Conservation (phyloP, 2,888 invertebrate species). For the Ochropacha duplaris region DNA sequence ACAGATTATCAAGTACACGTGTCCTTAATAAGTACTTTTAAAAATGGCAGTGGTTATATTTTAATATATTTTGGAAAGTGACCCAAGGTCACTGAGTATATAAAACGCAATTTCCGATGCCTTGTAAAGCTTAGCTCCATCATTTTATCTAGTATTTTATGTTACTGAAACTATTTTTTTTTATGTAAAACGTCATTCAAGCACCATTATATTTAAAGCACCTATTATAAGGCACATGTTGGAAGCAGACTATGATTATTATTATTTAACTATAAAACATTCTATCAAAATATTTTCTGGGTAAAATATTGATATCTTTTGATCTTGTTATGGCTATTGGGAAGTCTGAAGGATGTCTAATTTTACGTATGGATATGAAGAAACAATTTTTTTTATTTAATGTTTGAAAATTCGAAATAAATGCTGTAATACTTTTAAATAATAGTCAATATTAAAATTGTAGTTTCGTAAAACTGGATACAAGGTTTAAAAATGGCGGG, state of each 20-base stretch:
- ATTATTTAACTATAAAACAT: background rate
- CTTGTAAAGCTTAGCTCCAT: too few species aligned
- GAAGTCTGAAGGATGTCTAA: background rate
- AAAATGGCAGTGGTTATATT: background rate
- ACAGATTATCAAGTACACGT: background rate
- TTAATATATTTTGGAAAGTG: background rate
- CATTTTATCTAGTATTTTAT: too few species aligned
- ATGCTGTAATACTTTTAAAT: background rate
- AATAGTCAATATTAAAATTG: background rate
- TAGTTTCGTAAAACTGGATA: background rate
- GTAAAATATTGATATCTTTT: background rate
- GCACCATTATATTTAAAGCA: background rate
- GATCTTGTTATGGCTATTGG: background rate
- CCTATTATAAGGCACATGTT: too few species aligned
- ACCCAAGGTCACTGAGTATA: too few species aligned
- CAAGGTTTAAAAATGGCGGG: constrained; percentile 3
- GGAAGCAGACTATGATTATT: background rate
- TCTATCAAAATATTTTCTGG: background rate
- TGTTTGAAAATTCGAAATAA: background rate
- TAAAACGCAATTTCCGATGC: too few species aligned
- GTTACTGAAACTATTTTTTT: too few species aligned
- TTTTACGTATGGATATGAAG: background rate
- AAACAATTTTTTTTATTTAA: background rate
- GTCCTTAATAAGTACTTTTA: background rate
- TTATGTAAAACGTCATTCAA: background rate